Evolutionary conservation across 2,113 vertebrate species (phyloP).

Genomic region (Chelonoidis abingdonii): DNA sequence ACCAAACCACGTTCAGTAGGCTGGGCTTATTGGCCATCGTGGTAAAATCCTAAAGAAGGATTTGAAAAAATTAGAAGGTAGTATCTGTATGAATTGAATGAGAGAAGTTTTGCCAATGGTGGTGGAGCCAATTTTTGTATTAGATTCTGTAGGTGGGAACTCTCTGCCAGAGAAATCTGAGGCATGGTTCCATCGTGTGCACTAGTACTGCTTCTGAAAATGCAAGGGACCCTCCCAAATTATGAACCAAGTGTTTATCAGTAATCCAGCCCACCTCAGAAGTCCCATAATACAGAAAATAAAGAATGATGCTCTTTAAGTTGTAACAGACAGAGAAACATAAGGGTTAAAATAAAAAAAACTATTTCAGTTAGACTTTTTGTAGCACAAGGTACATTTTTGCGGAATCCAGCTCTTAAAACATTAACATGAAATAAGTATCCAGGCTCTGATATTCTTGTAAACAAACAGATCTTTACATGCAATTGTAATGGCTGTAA

Average conservation of each 20-base stretch:
- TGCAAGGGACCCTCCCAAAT: not conserved
- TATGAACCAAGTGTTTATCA: not conserved
- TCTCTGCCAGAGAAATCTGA: not conserved
- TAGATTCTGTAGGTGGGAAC: not conserved
- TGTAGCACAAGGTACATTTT: not conserved
- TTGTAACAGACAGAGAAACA: not conserved
- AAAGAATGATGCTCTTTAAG: not conserved
- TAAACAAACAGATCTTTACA: not conserved
- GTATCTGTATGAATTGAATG: not conserved
- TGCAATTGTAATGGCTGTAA: rapidly evolving
- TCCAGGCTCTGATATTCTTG: not conserved
- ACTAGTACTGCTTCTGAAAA: not conserved
- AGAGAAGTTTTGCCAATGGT: not conserved
- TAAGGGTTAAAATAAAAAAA: not conserved
- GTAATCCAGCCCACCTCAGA: not conserved
- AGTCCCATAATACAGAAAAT: not conserved
- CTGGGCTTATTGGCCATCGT: not conserved
- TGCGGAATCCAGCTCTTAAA: not conserved
- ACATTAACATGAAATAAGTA: not conserved
- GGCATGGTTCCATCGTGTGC: rapidly evolving
- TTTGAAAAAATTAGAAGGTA: not conserved
- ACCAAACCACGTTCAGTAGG: not conserved
- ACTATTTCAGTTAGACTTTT: not conserved
- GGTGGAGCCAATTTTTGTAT: not conserved
- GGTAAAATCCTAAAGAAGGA: not conserved